Conservation (phyloP, 2,888 invertebrate species). For the Eucera pruinosa region DNA sequence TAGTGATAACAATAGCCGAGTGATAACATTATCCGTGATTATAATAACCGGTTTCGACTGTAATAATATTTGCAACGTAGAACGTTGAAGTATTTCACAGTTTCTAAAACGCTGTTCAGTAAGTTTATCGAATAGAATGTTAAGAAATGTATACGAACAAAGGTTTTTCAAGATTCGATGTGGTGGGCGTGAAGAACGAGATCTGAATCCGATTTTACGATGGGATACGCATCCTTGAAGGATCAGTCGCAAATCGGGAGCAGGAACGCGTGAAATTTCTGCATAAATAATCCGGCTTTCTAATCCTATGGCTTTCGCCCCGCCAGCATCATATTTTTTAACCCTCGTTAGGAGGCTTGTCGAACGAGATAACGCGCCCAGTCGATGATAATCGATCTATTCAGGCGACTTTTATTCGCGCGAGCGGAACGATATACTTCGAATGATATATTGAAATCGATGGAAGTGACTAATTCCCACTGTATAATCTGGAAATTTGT, state of each 20-base stretch:
- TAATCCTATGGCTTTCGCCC: constrained; percentile 53
- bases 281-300: constrained; percentile 64
- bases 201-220: constrained; percentile 17
- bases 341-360: constrained; percentile 53
- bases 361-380: constrained; percentile 38
- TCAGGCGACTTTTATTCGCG: constrained; percentile 23
- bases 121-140: background rate
- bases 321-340: constrained; percentile 42
- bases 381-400: constrained; percentile 22
- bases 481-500: background rate
- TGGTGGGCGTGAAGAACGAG: constrained; percentile 38
- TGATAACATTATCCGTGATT: no score
- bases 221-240: constrained; percentile 31
- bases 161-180: background rate
- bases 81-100: no score
- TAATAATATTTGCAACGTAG: background rate
- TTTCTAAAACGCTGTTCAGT: no score
- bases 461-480: background rate
- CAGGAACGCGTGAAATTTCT: constrained; percentile 51
- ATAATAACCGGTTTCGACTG: no score
- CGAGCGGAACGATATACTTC: background rate
- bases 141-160: background rate
- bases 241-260: constrained; percentile 48
- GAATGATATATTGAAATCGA: constrained; percentile 6
- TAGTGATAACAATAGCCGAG: no score